Evolutionary conservation across 1,140 invertebrate genomes (phyloP).

Genomic region (Drosophila pseudoobscura): DNA sequence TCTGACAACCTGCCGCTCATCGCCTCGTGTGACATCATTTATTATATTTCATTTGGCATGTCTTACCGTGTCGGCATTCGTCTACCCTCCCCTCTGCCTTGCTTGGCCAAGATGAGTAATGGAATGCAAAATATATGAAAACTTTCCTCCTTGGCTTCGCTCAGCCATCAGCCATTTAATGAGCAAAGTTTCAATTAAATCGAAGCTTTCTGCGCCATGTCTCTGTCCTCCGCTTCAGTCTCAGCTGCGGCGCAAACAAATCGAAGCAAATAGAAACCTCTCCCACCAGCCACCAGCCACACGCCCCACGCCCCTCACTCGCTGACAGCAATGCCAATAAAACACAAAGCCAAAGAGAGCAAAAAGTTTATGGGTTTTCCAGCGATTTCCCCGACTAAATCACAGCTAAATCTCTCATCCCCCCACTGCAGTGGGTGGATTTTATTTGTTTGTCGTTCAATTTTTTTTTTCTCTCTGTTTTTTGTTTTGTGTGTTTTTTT

Average conservation of each 20-base stretch:
- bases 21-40: conserved; percentile 70
- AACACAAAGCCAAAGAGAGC: conserved; percentile 48
- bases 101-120: conserved; percentile 48
- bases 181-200: conserved; percentile 80
- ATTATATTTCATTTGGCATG: conserved; percentile 74
- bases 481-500: conserved; percentile 37
- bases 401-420: conserved; percentile 72
- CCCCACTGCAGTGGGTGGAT: conserved; percentile 35
- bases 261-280: conserved; percentile 62
- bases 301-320: neutral
- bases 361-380: conserved; percentile 79
- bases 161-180: conserved; percentile 70
- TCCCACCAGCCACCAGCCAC: neutral
- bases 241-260: conserved; percentile 68
- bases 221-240: conserved; percentile 9
- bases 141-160: conserved; percentile 32
- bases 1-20: conserved; percentile 70
- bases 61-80: conserved; percentile 55
- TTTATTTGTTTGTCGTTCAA: conserved; percentile 73
- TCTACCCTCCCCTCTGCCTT: neutral
- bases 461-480: conserved; percentile 17
- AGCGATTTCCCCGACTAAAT: conserved; percentile 73
- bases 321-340: conserved; percentile 67
- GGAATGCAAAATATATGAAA: conserved; percentile 42
- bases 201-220: conserved; percentile 45